Base-by-base conservation (phyloP, 2,888 invertebrate genomes). In the Suillia variegata region DNA sequence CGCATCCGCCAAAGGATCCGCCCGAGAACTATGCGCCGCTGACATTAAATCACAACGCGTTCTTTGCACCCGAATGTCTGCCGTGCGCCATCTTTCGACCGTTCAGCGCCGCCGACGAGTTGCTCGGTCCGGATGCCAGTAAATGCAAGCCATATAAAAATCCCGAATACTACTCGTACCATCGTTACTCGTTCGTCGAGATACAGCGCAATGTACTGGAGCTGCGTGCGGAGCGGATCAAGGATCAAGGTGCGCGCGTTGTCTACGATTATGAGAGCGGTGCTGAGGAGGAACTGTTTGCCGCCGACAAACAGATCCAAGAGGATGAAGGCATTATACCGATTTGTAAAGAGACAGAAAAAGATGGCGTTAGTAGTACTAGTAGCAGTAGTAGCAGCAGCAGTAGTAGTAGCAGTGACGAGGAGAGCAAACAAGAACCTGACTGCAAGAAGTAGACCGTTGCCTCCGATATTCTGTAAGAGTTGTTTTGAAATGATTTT, bases 1-100 rank as follows among this genome's bases (percentile, higher is more conserved):
- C 74, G 1, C 73, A 70, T 42, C 75, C 78, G 1, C 75, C 78
- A 1, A 77, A 73, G 58, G 79, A 79, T 62, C 74, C 77, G 0
- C 38, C 38, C 38, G 38, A 38, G 4, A 38, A 38, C n/a, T 38
- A 13, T 13, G 38, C n/a, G 38, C 38, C 38, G 10, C 5, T 6
- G 4, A 12, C 12, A 4, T 4, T 38, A 3, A 38, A 13, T 4
- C 38, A 38, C 1, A 20, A n/a, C 0, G 58, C 61, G 1, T 70
- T 69, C 15, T n/a, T 15, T 1, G 6, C 58, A 2, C 70, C 68
- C 0, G 12, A 26, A 0, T 71, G 42, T n/a, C 54, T 68, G 0
- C 50, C 48, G 1, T 49, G 62, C 0, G 50, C 55, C 0, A 45
- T 18, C 0, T 67, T 58, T 4, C 31, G 70, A 3, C 53, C 42